A percentile compares a stretch with the other conserved stretches of the same genome.
These are phyloP conservation scores for Microctenopoma lineatum DNA, from an alignment of 2,797 vertebrate genomes.

Conservation along the genomic window DNA sequence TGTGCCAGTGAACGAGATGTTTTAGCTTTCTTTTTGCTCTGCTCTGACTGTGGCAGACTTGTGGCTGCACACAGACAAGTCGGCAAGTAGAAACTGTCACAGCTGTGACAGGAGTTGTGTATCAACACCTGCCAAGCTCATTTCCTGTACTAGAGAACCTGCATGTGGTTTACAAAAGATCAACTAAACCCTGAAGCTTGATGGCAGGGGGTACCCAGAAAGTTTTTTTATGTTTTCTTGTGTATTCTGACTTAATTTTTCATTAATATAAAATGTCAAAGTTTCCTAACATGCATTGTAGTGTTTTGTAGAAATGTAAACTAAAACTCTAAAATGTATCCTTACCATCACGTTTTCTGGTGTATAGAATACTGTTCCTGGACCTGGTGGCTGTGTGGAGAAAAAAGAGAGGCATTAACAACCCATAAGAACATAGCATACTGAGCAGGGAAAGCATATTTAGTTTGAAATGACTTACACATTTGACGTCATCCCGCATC, in stretches of 20 bases:
- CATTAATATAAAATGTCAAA: no score
- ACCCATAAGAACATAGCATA: neutral
- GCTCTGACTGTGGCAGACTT: slow-evolving; percentile 28
- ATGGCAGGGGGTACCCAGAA: slow-evolving; percentile 38
- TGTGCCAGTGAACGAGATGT: slow-evolving; percentile 27
- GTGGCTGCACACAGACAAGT: slow-evolving; percentile 40
- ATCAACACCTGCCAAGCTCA: slow-evolving; percentile 58
- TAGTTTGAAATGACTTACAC: slow-evolving; percentile 58
- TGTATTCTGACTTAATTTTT: neutral
- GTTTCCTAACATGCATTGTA: neutral
- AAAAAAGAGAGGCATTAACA: slow-evolving; percentile 33
- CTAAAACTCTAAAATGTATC: neutral
- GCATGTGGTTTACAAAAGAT: slow-evolving; percentile 69
- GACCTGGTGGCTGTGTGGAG: neutral
- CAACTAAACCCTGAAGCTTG: slow-evolving; percentile 43
- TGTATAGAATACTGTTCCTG: slow-evolving; percentile 31
- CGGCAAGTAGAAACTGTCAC: slow-evolving; percentile 19
- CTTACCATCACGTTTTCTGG: slow-evolving; percentile 57
- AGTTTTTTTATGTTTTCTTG: neutral
- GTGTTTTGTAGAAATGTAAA: neutral
- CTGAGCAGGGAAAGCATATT: neutral
- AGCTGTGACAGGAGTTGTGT: slow-evolving; percentile 36
- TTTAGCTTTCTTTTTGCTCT: slow-evolving; percentile 25
- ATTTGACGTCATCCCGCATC: fast-evolving
- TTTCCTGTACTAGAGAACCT: slow-evolving; percentile 75